phyloP scores from a whole-genome alignment of 2,797 vertebrate species.

The Simalia tracyae region DNA sequence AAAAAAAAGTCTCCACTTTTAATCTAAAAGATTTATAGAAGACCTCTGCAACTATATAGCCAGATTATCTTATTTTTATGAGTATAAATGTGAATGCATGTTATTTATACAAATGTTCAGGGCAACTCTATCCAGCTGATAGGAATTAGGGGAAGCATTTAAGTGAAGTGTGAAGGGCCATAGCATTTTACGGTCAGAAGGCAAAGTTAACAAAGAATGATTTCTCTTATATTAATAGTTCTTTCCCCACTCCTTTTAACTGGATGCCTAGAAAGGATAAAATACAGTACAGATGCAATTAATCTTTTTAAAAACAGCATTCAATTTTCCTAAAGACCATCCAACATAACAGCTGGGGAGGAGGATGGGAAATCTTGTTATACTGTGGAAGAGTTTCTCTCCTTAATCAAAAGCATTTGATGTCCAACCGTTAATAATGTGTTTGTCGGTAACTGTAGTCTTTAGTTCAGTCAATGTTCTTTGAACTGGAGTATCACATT shows the following conservation, averaged over 20 bases:
- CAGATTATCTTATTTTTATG: neutral
- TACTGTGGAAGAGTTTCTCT: constrained; percentile 44
- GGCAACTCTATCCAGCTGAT: neutral
- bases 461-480: constrained; percentile 65
- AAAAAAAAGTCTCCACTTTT: neutral
- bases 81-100: neutral
- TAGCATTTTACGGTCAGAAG: constrained; percentile 6
- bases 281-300: constrained; percentile 28
- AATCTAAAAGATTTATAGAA: neutral
- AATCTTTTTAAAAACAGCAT: constrained; percentile 46
- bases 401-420: constrained; percentile 76
- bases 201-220: constrained; percentile 10
- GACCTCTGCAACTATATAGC: neutral
- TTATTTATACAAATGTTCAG: neutral
- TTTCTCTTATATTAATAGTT: constrained; percentile 26
- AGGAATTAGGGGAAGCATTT: constrained; percentile 9
- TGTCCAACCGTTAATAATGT: constrained; percentile 69
- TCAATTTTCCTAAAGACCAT: constrained; percentile 40
- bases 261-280: constrained; percentile 35
- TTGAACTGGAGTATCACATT: constrained; percentile 71
- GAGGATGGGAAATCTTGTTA: constrained; percentile 31
- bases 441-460: constrained; percentile 71
- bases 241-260: constrained; percentile 24
- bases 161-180: neutral
- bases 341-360: neutral